Evolutionary conservation across 1,140 invertebrate genomes (phyloP), one percentile per base, ranked within the genome.

Genomic region (Fopius arisanus): DNA sequence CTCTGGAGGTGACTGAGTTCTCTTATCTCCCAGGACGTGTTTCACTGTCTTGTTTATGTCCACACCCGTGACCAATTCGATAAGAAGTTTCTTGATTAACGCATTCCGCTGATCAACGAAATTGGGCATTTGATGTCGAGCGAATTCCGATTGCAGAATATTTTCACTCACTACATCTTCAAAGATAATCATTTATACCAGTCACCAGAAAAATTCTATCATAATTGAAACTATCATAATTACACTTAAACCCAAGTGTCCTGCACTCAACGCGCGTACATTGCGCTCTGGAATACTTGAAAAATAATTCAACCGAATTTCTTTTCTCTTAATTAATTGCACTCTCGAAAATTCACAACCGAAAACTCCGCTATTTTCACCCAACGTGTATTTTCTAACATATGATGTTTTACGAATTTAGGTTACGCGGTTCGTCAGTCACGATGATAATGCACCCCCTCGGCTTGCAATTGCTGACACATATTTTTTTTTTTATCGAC

Each of bases 401-500:
- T 28, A 21, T 71, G 54, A 21, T 37, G 14, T 37, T 48, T 33
- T 40, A 23, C 23, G 37, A 67, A 73, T 41, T 59, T 73, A 62
- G 72, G 72, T 73, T 73, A 73, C 72, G 48, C 65, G 72, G 33
- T 73, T 62, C 9, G 28, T 19, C 43, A 73, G 31, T 41, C 40
- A 37, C n/a, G 43, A 29, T 51, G 31, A 73, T 73, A 68, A 73
- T 67, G 66, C 67, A 65, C 16, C 54, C 67, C 48, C 19, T 37
- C 3, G 51, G 21, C 16, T 68, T 68, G 54, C 67, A 29, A 66
- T 40, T 48, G 63, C 63, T 73, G 63, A 73, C 43, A 73, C 43
- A 73, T 67, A 73, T 73, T 67, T 51, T 28, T 26, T 62, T 62
- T 14, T 65, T 73, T 68, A 73, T 63, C 65, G 66, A 59, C 72